Base-by-base conservation (phyloP, 2,797 vertebrate species). In the Poecilia velifera region DNA sequence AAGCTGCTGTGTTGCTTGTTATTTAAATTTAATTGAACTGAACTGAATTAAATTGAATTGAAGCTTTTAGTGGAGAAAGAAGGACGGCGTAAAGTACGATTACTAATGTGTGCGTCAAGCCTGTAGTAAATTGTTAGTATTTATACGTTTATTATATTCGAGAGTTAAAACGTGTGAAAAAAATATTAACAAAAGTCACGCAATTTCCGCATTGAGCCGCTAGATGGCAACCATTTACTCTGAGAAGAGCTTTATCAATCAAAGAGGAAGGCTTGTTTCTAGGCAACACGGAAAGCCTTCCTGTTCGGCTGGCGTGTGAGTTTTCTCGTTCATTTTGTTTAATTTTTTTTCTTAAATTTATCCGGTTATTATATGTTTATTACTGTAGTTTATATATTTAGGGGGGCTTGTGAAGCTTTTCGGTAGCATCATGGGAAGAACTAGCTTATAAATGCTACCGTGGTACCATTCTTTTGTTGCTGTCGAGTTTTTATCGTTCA, bases 221-320 rank as follows among this genome's bases (percentile, higher is more conserved):
- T 79, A 90, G 91, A 77, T 64, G 91, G 92, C 90, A 51, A 14
- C 31, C 73, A 9, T 73, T 4, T 2, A 6, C 1, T 74, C 0
- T 72, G 14, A 45, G 51, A 10, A 16, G 1, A 1, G 10, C 1
- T 1, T 20, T 31, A 28, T 2, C 20, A 72, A 73, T 39, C 64
- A 49, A 22, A 77, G 87, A 94, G 84, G 90, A 91, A 92, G 87
- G 0, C 2, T 45, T 45, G 91, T 93, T 77, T 82, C 92, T 74
- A 90, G 83, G 94, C 85, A 84, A 91, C 89, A 45, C 25, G 66
- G 16, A 6, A 22, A 77, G 82, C 82, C 8, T 76, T 43, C 2
- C 41, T 68, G 36, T 12, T 5, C 3, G 5, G 8, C 8, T 55
- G 71, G 0, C 74, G 84, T 85, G 51, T 86, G 84, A 82, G 41